Conservation (phyloP, 2,797 vertebrate genomes). For the Cyprinodon diabolis region DNA sequence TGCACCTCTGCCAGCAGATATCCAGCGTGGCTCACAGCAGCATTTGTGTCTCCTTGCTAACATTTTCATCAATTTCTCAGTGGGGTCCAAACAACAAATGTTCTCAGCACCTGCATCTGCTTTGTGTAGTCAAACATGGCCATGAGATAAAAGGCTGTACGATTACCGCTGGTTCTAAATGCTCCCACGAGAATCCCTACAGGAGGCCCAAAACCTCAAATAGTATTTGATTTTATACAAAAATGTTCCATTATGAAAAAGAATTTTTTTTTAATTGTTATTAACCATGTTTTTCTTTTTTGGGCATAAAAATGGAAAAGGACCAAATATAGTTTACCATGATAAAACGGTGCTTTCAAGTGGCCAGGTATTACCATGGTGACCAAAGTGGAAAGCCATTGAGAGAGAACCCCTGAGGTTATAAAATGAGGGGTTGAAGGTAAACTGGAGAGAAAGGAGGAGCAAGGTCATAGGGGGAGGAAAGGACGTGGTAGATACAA, state of each 20-base stretch:
- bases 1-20: conserved; percentile 59
- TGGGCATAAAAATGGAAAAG: conserved; percentile 24
- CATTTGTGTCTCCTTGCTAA: conserved; percentile 44
- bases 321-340: conserved; percentile 41
- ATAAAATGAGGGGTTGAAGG: conserved; percentile 50
- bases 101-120: conserved; percentile 42
- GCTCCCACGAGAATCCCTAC: conserved; percentile 28
- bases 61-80: conserved; percentile 70
- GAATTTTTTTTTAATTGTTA: no score
- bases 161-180: conserved; percentile 40
- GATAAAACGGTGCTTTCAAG: conserved; percentile 61
- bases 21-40: conserved; percentile 42
- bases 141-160: conserved; percentile 52
- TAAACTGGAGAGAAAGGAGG: conserved; percentile 32
- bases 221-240: conserved; percentile 37
- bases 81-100: conserved; percentile 32
- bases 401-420: conserved; percentile 71
- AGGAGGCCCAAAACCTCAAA: conserved; percentile 13
- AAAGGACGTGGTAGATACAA: conserved; percentile 10
- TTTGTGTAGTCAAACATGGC: conserved; percentile 32
- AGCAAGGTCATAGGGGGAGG: conserved; percentile 20
- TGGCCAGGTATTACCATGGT: conserved; percentile 75
- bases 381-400: conserved; percentile 71
- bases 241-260: conserved; percentile 24
- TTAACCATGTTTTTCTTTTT: conserved; percentile 39